Evolutionary conservation across 2,888 invertebrate species (phyloP), one percentile per base, ranked within the genome.

Genomic region (Napeogenes sylphis): DNA sequence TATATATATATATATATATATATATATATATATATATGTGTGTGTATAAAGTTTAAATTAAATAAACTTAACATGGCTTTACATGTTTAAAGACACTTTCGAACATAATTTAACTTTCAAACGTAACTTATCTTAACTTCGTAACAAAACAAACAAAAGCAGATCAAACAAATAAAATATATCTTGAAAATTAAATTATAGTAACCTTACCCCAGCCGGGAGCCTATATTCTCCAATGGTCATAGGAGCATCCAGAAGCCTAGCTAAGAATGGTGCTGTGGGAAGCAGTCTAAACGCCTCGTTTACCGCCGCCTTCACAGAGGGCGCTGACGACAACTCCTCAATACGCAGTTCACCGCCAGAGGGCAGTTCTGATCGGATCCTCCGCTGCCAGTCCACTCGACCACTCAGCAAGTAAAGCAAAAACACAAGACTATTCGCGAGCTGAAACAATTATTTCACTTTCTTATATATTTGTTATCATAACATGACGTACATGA

Each of bases 341-440:
- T 93, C 92, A 14, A 92, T 90, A 4, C 90, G 87, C 54, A 93
- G 85, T 38, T 90, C 88, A 13, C 92, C 92, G 64, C 92, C 90
- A 4, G 91, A 83, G 1, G 92, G 91, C 4, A 95, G 88, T 74
- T 96, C 95, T 1, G 92, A 89, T 14, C 92, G 91, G 56, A 97
- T 92, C 69, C 91, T 92, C 30, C 92, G 83, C 75, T 95, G 95
- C 69, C 93, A 93, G 64, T 92, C 88, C 0, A 92, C 92, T 70
- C 95, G 90, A 45, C 93, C 92, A 10, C 95, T 95, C 62, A 97
- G 91, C 70, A 94, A 87, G 78, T 96, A 94, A 59, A 97, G 85
- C 14, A 96, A 87, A 75, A 97, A 97, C 4, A 95, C 92, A 60
- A 97, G 81, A 42, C 95, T 96, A 82, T 96, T 96, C 33, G 96